Percentiles rank a stretch among this genome's conserved stretches.
These are phyloP conservation scores for Ostrea edulis DNA, from an alignment of 1,140 invertebrate genomes.

Conservation along the genomic window DNA sequence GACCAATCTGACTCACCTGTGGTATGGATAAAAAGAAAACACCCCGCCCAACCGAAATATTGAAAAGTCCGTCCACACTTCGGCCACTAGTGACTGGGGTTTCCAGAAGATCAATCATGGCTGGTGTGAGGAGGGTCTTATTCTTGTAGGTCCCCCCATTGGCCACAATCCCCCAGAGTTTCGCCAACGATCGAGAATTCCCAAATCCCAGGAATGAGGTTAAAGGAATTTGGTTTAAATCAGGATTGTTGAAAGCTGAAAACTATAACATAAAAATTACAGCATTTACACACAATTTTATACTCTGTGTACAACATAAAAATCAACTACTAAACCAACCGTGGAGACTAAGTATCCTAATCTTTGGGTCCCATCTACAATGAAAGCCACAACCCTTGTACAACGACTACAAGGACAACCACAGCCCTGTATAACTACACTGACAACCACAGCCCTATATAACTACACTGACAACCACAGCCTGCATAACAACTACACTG, in stretches of 20 bases:
- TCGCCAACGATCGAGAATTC: slow-evolving; percentile 72
- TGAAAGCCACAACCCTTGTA: no score
- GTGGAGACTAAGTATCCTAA: no score
- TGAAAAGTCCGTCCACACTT: slow-evolving; percentile 38
- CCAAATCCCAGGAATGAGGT: slow-evolving; percentile 70
- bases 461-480: no score
- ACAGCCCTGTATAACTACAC: no score
- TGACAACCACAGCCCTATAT: no score
- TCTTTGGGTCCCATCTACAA: no score
- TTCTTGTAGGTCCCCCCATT: slow-evolving; percentile 57
- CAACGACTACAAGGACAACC: no score
- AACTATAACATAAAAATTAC: background rate
- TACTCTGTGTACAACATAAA: no score
- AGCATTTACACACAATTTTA: no score
- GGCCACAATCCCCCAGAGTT: slow-evolving; percentile 64
- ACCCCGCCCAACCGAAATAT: slow-evolving; percentile 3
- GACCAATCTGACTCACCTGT: background rate
- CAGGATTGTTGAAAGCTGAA: slow-evolving; percentile 50
- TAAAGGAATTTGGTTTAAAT: slow-evolving; percentile 48
- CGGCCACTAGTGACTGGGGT: background rate
- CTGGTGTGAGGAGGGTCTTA: slow-evolving; percentile 43
- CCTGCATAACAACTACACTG: no score
- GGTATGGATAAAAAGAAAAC: slow-evolving; percentile 26
- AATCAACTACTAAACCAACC: no score
- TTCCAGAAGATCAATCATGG: slow-evolving; percentile 47